Conservation (phyloP, 2,113 vertebrate genomes). For the Penelope pileata region DNA sequence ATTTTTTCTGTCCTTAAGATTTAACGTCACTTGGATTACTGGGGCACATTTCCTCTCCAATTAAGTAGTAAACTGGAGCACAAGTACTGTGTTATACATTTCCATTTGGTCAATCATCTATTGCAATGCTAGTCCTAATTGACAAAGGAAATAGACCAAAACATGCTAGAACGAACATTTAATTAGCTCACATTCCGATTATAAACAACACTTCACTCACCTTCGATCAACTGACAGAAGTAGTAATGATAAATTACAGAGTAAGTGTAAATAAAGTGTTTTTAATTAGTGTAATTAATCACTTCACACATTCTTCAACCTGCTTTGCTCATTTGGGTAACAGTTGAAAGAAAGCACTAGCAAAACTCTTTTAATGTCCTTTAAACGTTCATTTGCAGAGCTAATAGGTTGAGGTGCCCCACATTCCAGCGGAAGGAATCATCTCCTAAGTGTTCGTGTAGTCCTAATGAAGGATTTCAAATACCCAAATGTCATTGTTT, state of each 20-base stretch:
- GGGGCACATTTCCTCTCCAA: background rate
- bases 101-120: conserved; percentile 37
- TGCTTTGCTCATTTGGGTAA: conserved; percentile 42
- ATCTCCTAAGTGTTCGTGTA: background rate
- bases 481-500: conserved; percentile 29
- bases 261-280: conserved; percentile 64
- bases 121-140: conserved; percentile 27
- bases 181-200: conserved; percentile 52
- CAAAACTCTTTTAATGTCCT: conserved; percentile 40
- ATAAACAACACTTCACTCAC: conserved; percentile 56
- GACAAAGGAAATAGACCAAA: conserved; percentile 63
- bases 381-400: conserved; percentile 42
- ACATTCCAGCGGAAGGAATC: background rate
- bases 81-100: background rate
- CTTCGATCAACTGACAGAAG: conserved; percentile 63
- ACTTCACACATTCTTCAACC: conserved; percentile 58
- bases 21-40: background rate
- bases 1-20: background rate
- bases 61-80: background rate
- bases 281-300: conserved; percentile 69
- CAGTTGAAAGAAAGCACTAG: conserved; percentile 17
- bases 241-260: conserved; percentile 59
- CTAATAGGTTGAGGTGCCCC: conserved; percentile 36
- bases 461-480: conserved; percentile 43
- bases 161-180: background rate